These are phyloP conservation scores for Rhynchomys soricoides DNA, from an alignment of 2,113 vertebrate species.

Conservation along the genomic window DNA sequence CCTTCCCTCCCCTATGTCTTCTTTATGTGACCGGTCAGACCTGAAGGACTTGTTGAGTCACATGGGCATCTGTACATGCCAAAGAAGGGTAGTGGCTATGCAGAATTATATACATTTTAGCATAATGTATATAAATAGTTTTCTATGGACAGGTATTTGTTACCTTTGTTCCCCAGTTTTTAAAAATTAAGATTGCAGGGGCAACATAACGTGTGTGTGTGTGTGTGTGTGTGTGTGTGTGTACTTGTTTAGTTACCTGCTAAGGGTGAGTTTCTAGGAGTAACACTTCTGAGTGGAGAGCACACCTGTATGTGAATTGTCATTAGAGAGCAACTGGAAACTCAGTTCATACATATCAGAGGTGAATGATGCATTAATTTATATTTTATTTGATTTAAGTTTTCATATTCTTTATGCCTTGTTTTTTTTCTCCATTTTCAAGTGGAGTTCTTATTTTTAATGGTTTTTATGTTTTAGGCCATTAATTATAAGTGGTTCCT, in stretches of 20 bases:
- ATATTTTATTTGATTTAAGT: constrained; percentile 28
- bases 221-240: background rate
- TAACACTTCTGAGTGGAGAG: background rate
- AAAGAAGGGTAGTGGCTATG: background rate
- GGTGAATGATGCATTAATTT: background rate
- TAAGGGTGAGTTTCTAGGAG: background rate
- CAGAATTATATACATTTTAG: background rate
- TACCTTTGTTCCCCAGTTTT: constrained; percentile 7
- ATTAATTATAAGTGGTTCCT: constrained; percentile 8
- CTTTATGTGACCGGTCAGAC: background rate
- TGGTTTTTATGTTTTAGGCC: constrained; percentile 41
- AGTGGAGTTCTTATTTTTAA: constrained; percentile 35
- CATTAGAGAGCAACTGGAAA: constrained; percentile 13
- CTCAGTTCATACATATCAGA: background rate
- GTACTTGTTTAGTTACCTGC: background rate
- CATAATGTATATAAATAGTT: background rate
- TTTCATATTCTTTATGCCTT: constrained; percentile 39
- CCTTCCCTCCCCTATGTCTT: background rate
- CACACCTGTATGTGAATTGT: background rate
- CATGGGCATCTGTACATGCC: background rate
- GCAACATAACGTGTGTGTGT: background rate
- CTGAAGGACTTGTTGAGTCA: background rate
- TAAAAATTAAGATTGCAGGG: background rate
- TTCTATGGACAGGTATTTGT: background rate
- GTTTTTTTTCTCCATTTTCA: constrained; percentile 32